phyloP scores from a whole-genome alignment of 2,888 invertebrate species.

The Tiliacea citrago region DNA sequence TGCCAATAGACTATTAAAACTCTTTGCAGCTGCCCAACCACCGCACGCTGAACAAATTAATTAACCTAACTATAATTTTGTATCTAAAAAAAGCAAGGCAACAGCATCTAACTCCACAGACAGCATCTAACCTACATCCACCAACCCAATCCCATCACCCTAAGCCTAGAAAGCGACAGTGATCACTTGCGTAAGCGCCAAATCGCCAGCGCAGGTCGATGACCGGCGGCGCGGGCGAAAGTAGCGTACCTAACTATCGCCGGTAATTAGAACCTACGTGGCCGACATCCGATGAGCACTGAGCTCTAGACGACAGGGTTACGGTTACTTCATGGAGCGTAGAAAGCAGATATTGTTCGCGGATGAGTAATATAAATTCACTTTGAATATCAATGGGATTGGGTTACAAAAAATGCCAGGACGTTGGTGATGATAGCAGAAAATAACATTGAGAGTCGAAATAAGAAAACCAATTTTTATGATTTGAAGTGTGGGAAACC shows the following conservation, averaged over 20 bases:
- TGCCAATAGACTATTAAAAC: too few relatives aligned
- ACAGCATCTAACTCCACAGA: background rate
- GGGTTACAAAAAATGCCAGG: constrained; percentile 4
- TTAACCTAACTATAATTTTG: background rate
- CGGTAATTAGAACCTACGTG: constrained; percentile 75
- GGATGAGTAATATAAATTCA: constrained; percentile 9
- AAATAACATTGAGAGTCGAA: background rate
- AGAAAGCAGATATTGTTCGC: constrained; percentile 38
- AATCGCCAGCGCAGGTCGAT: constrained; percentile 79
- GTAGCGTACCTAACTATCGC: constrained; percentile 76
- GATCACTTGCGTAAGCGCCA: constrained; percentile 85
- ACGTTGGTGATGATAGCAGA: background rate
- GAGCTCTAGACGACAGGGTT: constrained; percentile 42
- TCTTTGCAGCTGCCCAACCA: too few relatives aligned
- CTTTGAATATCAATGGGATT: constrained; percentile 18
- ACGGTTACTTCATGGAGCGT: constrained; percentile 35
- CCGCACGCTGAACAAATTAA: background rate
- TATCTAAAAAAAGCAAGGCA: background rate
- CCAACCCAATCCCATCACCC: constrained; percentile 62
- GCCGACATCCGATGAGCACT: constrained; percentile 51
- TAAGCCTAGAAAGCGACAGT: constrained; percentile 88
- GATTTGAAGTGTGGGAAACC: background rate
- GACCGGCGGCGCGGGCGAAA: constrained; percentile 84
- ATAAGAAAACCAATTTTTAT: background rate
- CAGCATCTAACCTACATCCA: constrained; percentile 25